These are phyloP conservation scores for Drosophila malerkotliana DNA, from an alignment of 1,140 invertebrate species.

Conservation along the genomic window DNA sequence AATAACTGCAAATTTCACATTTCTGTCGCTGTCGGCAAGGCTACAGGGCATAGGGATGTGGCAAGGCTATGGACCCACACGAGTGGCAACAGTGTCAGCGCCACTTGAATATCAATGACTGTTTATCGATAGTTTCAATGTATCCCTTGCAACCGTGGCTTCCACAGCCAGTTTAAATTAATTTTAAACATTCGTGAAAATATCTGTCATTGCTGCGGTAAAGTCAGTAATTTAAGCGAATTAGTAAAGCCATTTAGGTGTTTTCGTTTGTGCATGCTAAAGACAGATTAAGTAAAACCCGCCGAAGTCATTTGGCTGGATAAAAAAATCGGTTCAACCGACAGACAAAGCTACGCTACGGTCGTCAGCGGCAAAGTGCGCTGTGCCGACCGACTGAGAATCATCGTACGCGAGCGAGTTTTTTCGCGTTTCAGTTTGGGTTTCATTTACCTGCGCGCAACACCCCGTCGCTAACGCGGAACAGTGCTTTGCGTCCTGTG, in stretches of 20 bases:
- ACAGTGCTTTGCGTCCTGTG: slow-evolving; percentile 38
- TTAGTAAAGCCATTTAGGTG: slow-evolving; percentile 3
- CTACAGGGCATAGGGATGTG: neutral
- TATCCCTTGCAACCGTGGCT: slow-evolving; percentile 61
- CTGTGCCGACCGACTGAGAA: slow-evolving; percentile 55
- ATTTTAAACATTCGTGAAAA: slow-evolving; percentile 50
- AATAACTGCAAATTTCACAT: too few relatives aligned
- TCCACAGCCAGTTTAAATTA: slow-evolving; percentile 77
- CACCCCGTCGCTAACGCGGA: slow-evolving; percentile 56
- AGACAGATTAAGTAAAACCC: neutral
- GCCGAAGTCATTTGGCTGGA: neutral
- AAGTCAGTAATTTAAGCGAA: neutral
- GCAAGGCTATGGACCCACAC: neutral
- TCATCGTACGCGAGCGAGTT: slow-evolving; percentile 65
- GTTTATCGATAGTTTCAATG: slow-evolving; percentile 37
- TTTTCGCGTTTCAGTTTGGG: slow-evolving; percentile 76
- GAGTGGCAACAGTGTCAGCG: neutral
- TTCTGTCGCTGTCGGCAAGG: neutral
- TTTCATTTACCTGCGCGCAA: slow-evolving; percentile 77
- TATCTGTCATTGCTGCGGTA: slow-evolving; percentile 9
- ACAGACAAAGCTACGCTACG: slow-evolving; percentile 75
- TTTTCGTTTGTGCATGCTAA: neutral
- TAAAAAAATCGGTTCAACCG: slow-evolving; percentile 41
- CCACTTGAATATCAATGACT: neutral
- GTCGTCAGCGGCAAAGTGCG: slow-evolving; percentile 60